Conservation (phyloP, 2,888 invertebrate species). For the Periphyllus acericola region DNA sequence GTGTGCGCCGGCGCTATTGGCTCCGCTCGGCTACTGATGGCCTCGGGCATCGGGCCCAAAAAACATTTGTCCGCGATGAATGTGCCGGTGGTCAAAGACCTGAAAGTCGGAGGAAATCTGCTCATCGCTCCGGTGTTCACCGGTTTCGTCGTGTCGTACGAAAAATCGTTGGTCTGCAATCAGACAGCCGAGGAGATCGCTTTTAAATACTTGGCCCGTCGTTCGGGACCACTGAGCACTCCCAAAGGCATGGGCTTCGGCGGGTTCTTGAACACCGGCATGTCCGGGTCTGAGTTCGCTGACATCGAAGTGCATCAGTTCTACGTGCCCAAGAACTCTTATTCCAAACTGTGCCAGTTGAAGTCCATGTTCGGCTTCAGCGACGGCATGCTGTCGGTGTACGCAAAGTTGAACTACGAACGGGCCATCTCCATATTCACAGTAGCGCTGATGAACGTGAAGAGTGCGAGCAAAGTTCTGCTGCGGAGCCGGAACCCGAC, state of each 20-base stretch:
- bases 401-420: slow-evolving; percentile 49
- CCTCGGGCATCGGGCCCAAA: slow-evolving; percentile 59
- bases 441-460: slow-evolving; percentile 61
- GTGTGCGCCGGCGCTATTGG: slow-evolving; percentile 57
- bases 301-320: slow-evolving; percentile 57
- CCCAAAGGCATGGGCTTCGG: slow-evolving; percentile 41
- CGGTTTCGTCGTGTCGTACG: slow-evolving; percentile 57
- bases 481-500: slow-evolving; percentile 61
- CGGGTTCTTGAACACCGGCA: slow-evolving; percentile 50
- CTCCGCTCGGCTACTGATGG: slow-evolving; percentile 50
- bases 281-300: slow-evolving; percentile 7
- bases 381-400: slow-evolving; percentile 27
- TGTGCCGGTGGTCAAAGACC: slow-evolving; percentile 46
- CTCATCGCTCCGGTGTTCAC: slow-evolving; percentile 53
- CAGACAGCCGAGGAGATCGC: slow-evolving; percentile 45
- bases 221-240: slow-evolving; percentile 29
- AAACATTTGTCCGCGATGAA: slow-evolving; percentile 37
- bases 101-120: slow-evolving; percentile 50
- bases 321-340: slow-evolving; percentile 40
- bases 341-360: slow-evolving; percentile 33
- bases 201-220: slow-evolving; percentile 56
- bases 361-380: slow-evolving; percentile 52
- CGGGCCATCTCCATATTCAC: slow-evolving; percentile 43
- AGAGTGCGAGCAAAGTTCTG: slow-evolving; percentile 63
- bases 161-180: slow-evolving; percentile 18